Evolutionary conservation across 1,140 invertebrate genomes (phyloP), one percentile per base, ranked within the genome.

Genomic region (Pseudomyrmex pallidus): DNA sequence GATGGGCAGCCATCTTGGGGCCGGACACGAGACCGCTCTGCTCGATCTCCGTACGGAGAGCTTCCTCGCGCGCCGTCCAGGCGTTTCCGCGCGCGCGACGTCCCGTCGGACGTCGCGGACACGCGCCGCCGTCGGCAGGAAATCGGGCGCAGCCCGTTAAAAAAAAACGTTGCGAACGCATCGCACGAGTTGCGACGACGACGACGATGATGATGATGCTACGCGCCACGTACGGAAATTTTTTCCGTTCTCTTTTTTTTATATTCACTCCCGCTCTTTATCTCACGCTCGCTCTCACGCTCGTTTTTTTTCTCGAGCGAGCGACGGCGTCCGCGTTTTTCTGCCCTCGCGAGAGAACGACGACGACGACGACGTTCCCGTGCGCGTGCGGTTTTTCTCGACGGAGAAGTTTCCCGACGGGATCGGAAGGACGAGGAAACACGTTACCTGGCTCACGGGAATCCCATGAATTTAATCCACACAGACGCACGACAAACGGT

Each of bases 1-100:
- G 91, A 89, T 90, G 92, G 92, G 91, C 91, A 93, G 92, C 92
- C 92, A 93, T 93, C 90, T 93, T 93, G 92, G 83, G 80, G 72
- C 76, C 82, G 54, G 85, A 64, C 73, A 89, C 74, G 54, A 35
- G 70, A 76, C 62, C 73, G 82, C 82, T 35, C 35, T 35, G 84
- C 74, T 74, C 74, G 59, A 50, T 44, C 66, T 44, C 74, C 87
- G 64, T 17, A 56, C 57, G 48, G 63, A 1, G 73, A 1, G 73
- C 61, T 80, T 25, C 64, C 70, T 86, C 77, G 82, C 80, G 63
- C 82, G 63, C 46, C 61, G 50, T 22, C 46, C 46, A 62, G 25
- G 15, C 13, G 13, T 89, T 57, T 17, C 52, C 12, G 46, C 15
- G 17, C 9, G 17, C 52, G 5, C 25, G 25, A 35, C 25, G 25